Base-by-base conservation (phyloP, 2,888 invertebrate species). In the Ganaspis brasiliensis region DNA sequence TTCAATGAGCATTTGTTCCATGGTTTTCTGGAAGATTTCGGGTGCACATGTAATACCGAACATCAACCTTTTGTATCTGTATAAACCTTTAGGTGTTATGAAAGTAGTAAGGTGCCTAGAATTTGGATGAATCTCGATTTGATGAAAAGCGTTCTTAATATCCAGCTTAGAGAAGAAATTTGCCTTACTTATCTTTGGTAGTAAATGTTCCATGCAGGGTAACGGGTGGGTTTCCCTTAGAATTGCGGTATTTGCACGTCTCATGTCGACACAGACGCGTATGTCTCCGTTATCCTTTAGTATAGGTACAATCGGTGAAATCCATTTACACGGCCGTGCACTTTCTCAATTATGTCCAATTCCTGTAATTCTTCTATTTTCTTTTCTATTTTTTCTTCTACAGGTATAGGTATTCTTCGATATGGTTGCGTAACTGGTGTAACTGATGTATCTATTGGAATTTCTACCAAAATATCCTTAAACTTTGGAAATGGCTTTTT, bases 21-120 rank as follows among this genome's bases (percentile, higher is more conserved):
- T 19, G 10, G 6, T 55, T 21, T 45, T 45, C 82, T 92, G 91
- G 78, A 91, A 92, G 1, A 91, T 82, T 83, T 92, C 92, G 0
- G 91, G 89, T 6, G 92, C 92, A 72, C 90, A 90, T 1, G 83
- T 85, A 10, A 92, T 87, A 0, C 90, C 91, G 76, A 91, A 91
- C 87, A 89, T 89, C 9, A 91, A 37, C 12, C 91, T 59, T 81
- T 91, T 92, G 76, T 90, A 92, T 35, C 89, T 78, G 75, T 77
- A 90, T 14, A 92, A 63, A 0, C 91, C 91, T 52, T 81, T 82
- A 26, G 83, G 83, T 5, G 91, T 90, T 6, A 87, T 87, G 78
- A 92, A 92, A 4, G 89, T 90, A 56, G 91, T 91, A 12, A 91
- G 86, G 12, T 80, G 79, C 75, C 87, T 78, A 0, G 88, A 89